Percentiles rank a stretch among this genome's conserved stretches.
phyloP scores from a whole-genome alignment of 1,140 invertebrate species.

The Papilio helenus region DNA sequence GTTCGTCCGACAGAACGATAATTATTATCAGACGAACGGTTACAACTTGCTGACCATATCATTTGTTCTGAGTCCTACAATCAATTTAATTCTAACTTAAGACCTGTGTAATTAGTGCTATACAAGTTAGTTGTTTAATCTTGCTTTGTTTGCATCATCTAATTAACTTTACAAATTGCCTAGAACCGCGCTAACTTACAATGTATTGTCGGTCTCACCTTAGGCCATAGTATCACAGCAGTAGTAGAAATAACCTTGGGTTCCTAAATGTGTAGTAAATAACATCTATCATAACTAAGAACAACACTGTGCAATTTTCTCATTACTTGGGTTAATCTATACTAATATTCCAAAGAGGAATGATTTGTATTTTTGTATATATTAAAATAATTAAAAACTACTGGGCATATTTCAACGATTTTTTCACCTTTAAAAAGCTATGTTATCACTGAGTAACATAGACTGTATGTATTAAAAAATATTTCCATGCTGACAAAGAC shows the following conservation, averaged over 20 bases:
- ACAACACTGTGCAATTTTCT: too few relatives aligned
- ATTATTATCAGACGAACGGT: conserved; percentile 1
- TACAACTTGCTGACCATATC: conserved; percentile 21
- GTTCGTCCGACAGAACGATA: neutral
- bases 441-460: too few relatives aligned
- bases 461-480: too few relatives aligned
- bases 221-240: neutral
- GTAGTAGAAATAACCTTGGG: neutral
- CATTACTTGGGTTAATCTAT: too few relatives aligned
- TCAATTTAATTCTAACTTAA: conserved; percentile 21
- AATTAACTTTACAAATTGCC: neutral
- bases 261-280: neutral
- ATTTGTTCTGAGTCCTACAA: conserved; percentile 21
- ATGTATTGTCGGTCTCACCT: neutral
- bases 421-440: too few relatives aligned
- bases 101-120: conserved; percentile 15
- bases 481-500: too few relatives aligned
- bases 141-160: neutral
- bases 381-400: too few relatives aligned
- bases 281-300: neutral
- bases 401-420: too few relatives aligned
- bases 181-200: neutral
- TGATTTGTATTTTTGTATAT: too few relatives aligned
- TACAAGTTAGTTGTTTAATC: neutral
- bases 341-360: too few relatives aligned